Evolutionary conservation across 2,797 vertebrate species (phyloP), one percentile per base, ranked within the genome.

Genomic region (Silurus lanzhouensis): DNA sequence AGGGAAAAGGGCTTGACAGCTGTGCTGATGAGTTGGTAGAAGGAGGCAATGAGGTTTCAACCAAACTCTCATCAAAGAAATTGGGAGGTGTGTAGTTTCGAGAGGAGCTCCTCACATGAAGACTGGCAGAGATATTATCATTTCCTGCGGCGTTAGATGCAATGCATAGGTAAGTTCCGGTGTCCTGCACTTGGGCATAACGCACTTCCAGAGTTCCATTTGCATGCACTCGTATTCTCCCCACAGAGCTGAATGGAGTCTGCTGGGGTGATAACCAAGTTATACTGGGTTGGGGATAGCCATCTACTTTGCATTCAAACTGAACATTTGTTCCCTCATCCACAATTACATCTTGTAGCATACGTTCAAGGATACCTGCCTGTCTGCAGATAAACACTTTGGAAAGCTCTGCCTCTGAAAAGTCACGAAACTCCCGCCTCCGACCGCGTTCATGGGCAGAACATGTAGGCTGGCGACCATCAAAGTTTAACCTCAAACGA

Each of bases 171-270:
- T 97, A 98, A 0, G 91, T 88, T 38, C 97, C 97, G 0, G 94
- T 92, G 84, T 98, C 97, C 88, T 94, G 94, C 0, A 94, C 93
- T 88, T 96, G 96, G 57, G 95, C 95, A 0, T 95, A 96, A 6
- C 94, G 95, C 44, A 98, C 95, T 89, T 97, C 96, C 64, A 98
- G 92, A 1, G 95, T 96, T 3, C 97, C 97, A 0, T 97, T 95
- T 2, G 90, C 85, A 20, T 96, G 91, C 86, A 95, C 95, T 78
- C 95, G 92, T 64, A 97, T 89, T 81, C 97, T 92, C 52, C 96
- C 96, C 0, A 90, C 89, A 48, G 91, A 88, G 19, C 92, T 92
- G 52, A 96, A 83, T 63, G 91, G 84, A 25, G 91, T 87, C 70
- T 93, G 95, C 22, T 93, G 94, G 2, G 96, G 94, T 9, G 96